These are phyloP conservation scores for Phrixothrix hirtus DNA, from an alignment of 2,888 invertebrate genomes.

Conservation along the genomic window DNA sequence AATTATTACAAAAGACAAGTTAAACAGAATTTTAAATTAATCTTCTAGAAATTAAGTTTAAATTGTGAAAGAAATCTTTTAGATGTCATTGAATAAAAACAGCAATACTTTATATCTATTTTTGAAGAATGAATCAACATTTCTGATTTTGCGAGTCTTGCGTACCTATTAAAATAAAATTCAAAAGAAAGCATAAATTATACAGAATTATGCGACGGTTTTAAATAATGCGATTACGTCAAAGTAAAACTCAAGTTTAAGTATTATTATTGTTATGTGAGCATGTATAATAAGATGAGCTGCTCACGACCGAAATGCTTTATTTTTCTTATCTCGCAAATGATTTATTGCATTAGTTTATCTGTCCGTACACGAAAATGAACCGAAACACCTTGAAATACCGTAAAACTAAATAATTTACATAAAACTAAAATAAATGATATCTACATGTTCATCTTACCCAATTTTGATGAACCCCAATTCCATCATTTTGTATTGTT, in stretches of 20 bases:
- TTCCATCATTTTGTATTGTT: conserved; percentile 14
- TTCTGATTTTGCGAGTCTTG: too few relatives aligned
- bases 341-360: conserved; percentile 28
- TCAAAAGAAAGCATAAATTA: conserved; percentile 1
- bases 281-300: conserved; percentile 23
- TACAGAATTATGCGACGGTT: conserved; percentile 4
- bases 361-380: conserved; percentile 20
- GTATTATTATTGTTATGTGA: conserved; percentile 24
- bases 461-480: conserved; percentile 7
- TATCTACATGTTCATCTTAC: too few relatives aligned
- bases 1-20: too few relatives aligned
- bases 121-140: too few relatives aligned
- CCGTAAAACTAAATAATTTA: too few relatives aligned
- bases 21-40: too few relatives aligned
- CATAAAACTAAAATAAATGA: too few relatives aligned
- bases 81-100: too few relatives aligned
- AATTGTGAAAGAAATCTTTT: too few relatives aligned
- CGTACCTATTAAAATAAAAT: background rate
- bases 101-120: too few relatives aligned
- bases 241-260: conserved; percentile 4
- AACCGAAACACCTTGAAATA: conserved; percentile 2
- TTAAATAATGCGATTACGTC: conserved; percentile 13
- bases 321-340: conserved; percentile 28
- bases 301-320: conserved; percentile 23
- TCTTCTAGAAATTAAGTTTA: too few relatives aligned